Base-by-base conservation (phyloP, 2,113 vertebrate species). In the Irena cyanogastra region DNA sequence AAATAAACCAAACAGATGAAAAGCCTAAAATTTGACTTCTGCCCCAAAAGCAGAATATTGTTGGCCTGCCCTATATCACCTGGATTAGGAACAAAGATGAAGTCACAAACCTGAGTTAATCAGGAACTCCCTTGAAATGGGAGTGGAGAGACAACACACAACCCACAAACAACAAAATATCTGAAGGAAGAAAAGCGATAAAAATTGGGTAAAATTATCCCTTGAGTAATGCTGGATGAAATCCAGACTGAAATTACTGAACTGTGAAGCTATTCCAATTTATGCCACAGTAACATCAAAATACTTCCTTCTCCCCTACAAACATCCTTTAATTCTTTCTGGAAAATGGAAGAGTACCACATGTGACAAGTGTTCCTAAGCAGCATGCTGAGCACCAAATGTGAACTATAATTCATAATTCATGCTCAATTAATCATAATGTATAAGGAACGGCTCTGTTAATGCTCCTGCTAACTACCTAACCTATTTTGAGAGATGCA, bases 381-480 rank as follows among this genome's bases (percentile, higher is more conserved):
- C 53, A 63, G 91, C 81, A 56, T 49, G 72, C 76, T 76, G 70
- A 64, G 49, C 57, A 57, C 72, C n/a, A 83, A 94, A 64, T 71
- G 76, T 53, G 87, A 95, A 68, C 72, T 80, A 21, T 7, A 59
- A 89, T 54, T 83, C 65, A 84, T 82, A 68, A 60, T 65, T 77
- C 71, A 80, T 89, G 81, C 88, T 91, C 78, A 93, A 60, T 95
- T 93, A 95, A 95, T 88, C 52, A 41, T 66, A 66, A 66, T 81
- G 74, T 70, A 60, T 81, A 90, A 93, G 85, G 44, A 96, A 94
- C 26, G 39, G 53, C 45, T 83, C 24, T 30, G 60, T 42, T 90
- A 89, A 89, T 41, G 64, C 28, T 33, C 66, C 42, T 26, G 74
- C 52, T 78, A 76, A 83, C 78, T 81, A 81, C 87, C 45, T 86